Conservation (phyloP, 2,113 vertebrate species). For the Nesoenas mayeri region DNA sequence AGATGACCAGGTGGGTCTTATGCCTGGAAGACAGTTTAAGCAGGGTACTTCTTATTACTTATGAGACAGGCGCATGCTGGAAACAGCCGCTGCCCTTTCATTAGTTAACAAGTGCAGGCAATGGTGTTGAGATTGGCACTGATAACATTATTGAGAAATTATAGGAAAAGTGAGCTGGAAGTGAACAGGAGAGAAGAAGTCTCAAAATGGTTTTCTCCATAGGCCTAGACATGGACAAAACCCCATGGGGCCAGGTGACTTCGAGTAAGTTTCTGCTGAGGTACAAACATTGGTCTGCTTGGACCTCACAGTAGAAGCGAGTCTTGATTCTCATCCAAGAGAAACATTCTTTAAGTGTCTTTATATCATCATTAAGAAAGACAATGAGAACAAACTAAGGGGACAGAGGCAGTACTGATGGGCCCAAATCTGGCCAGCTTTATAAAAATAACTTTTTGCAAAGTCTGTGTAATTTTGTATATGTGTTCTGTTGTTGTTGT, state of each 20-base stretch:
- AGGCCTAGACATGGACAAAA: neutral
- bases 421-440: conserved; percentile 1
- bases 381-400: conserved; percentile 33
- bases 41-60: neutral
- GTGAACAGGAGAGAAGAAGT: neutral
- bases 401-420: neutral
- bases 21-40: conserved; percentile 55
- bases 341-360: conserved; percentile 31
- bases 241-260: neutral
- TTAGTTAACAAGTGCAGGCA: neutral
- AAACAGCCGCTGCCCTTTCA: conserved; percentile 32
- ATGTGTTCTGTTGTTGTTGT: neutral
- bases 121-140: neutral
- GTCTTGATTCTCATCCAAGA: conserved; percentile 21
- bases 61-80: conserved; percentile 1
- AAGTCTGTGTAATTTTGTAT: conserved; percentile 50
- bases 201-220: neutral
- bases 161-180: neutral
- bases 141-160: neutral
- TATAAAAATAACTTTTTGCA: conserved; percentile 54
- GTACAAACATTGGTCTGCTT: neutral
- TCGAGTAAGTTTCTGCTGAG: neutral
- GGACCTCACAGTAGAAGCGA: neutral
- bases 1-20: conserved; percentile 44
- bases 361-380: conserved; percentile 55